Percentiles rank a stretch among this genome's conserved stretches.
Evolutionary conservation across 2,797 vertebrate species (phyloP).

Genomic region (Geotrypetes seraphini): DNA sequence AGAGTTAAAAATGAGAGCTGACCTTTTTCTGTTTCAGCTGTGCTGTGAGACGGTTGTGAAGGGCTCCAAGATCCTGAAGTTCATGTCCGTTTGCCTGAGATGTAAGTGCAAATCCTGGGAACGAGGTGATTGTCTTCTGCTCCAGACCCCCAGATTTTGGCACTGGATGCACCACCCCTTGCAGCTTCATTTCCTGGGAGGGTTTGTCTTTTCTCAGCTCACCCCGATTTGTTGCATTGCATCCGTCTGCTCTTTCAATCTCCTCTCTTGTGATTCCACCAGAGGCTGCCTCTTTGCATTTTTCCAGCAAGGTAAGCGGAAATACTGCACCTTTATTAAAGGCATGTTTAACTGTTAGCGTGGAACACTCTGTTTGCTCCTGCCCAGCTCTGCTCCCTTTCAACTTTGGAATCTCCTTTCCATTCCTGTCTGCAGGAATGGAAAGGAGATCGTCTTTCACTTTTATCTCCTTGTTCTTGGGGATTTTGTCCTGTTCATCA

Average conservation of each 20-base stretch:
- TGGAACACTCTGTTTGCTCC: too few relatives aligned
- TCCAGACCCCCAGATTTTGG: constrained; percentile 3
- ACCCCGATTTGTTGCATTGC: too few relatives aligned
- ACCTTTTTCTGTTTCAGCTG: constrained; percentile 88
- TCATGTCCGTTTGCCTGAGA: constrained; percentile 5
- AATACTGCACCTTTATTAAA: too few relatives aligned
- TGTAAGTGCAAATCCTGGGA: constrained; percentile 38
- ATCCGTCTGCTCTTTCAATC: too few relatives aligned
- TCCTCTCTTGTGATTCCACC: too few relatives aligned
- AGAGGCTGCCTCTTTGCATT: too few relatives aligned
- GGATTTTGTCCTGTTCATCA: neutral
- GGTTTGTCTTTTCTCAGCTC: too few relatives aligned
- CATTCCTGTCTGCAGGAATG: neutral
- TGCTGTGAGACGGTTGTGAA: constrained; percentile 48
- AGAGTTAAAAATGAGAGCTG: too few relatives aligned
- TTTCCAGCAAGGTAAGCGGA: too few relatives aligned
- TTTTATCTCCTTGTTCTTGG: neutral
- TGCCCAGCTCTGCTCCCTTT: too few relatives aligned
- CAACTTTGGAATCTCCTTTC: neutral
- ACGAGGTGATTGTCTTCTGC: constrained; percentile 49
- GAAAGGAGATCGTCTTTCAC: neutral
- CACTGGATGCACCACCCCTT: constrained; percentile 15
- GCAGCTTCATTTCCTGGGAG: constrained; percentile 16
- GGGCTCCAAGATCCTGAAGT: constrained; percentile 31
- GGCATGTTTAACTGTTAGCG: too few relatives aligned